Evolutionary conservation across 2,888 invertebrate genomes (phyloP), one percentile per base, ranked within the genome.

Genomic region (Zaprionus bogoriensis): DNA sequence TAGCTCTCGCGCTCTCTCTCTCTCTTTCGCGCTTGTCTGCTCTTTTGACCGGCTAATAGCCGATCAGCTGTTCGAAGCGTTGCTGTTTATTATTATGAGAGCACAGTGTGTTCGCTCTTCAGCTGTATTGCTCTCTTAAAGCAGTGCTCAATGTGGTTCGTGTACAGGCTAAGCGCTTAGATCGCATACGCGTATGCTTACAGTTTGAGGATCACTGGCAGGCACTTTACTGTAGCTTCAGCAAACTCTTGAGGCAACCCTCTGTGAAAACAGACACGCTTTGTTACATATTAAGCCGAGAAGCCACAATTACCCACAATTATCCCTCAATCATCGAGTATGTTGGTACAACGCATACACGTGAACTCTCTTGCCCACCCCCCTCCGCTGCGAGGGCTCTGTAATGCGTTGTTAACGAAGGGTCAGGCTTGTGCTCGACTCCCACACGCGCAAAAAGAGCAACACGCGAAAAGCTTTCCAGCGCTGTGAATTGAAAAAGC

Each of bases 401-500:
- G 64, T 52, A 71, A 64, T 53, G 70, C 55, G 52, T 57, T 69
- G 59, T 57, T 69, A 73, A 71, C 68, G 47, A 67, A 32, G 53
- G 51, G 57, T 23, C 68, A 58, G 58, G 68, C 39, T 38, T 45
- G 4, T 17, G 17, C 22, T 38, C 14, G 30, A 4, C 17, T 27
- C 46, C 45, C 30, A 54, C 60, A 22, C 5, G 22, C 39, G 23
- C 3, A 30, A 51, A 67, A 50, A 50, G 54, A 54, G 47, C 54
- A 55, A 22, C 23, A 28, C 22, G 19, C 12, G 27, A 25, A 19
- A 50, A 71, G 77, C 64, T 66, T 63, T 50, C 41, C 23, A 30
- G 42, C 54, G 57, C 10, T 57, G 57, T 78, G 67, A 83, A 72
- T 85, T 68, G 60, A 59, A 65, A 74, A 73, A 89, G 89, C 89